Conservation (phyloP, 2,113 vertebrate genomes). For the Hylia prasina region DNA sequence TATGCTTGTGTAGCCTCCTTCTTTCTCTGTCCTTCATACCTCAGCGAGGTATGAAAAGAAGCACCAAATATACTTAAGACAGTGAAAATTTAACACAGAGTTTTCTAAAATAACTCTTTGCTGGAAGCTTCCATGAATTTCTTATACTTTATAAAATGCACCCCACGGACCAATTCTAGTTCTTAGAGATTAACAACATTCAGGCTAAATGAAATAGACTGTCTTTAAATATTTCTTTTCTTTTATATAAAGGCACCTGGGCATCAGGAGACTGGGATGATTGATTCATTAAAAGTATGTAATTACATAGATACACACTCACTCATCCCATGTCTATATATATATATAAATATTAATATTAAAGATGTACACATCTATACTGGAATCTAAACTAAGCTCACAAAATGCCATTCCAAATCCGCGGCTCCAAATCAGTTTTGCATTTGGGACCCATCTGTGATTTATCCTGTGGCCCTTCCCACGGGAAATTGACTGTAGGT, state of each 20-base stretch:
- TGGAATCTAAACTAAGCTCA: slow-evolving; percentile 6
- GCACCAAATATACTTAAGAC: background rate
- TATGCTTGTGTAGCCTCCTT: background rate
- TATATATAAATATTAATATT: background rate
- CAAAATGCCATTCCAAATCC: background rate
- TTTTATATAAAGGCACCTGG: background rate
- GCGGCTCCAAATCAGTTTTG: background rate
- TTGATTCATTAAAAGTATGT: background rate
- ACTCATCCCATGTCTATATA: background rate
- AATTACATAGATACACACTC: background rate
- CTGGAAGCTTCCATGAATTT: background rate
- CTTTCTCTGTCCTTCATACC: background rate
- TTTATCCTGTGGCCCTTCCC: background rate
- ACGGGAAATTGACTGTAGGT: background rate
- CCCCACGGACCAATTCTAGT: background rate
- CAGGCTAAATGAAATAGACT: background rate
- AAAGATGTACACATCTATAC: background rate
- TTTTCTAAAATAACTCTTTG: background rate
- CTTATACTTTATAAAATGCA: background rate
- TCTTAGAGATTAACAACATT: background rate
- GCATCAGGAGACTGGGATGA: background rate
- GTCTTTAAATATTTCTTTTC: background rate
- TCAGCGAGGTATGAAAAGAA: background rate
- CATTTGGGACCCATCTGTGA: background rate
- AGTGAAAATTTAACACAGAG: background rate